Percentiles rank a stretch among this genome's conserved stretches.
Evolutionary conservation across 2,797 vertebrate species (phyloP).

Genomic region (Steatocranus sp.): DNA sequence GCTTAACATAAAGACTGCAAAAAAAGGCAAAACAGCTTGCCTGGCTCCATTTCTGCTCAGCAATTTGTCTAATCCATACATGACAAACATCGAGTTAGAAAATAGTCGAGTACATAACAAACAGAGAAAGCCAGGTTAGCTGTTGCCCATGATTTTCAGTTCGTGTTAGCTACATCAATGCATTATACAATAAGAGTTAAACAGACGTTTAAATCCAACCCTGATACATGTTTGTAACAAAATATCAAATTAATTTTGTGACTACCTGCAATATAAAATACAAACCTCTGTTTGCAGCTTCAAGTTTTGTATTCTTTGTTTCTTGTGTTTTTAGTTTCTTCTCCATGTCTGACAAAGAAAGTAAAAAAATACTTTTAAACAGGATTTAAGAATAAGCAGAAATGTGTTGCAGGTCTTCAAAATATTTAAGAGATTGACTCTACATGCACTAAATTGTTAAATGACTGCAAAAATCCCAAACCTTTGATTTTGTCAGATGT

Average conservation of each 20-base stretch:
- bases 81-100: neutral
- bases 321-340: constrained; percentile 7
- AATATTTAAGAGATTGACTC: neutral
- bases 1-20: neutral
- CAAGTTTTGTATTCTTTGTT: neutral
- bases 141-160: neutral
- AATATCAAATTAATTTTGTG: neutral
- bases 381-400: neutral
- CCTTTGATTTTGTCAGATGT: neutral
- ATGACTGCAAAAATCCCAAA: neutral
- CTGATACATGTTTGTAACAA: neutral
- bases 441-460: neutral
- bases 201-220: neutral
- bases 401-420: neutral
- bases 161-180: neutral
- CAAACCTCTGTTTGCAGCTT: constrained; percentile 29
- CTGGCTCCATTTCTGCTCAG: neutral
- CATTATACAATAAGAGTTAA: neutral
- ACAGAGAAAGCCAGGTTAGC: neutral
- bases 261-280: neutral
- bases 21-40: neutral
- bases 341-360: constrained; percentile 23
- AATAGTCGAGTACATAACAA: neutral
- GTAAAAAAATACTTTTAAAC: neutral
- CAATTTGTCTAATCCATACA: neutral